Percentiles rank a stretch among this genome's conserved stretches.
Conservation (phyloP, 2,113 vertebrate genomes). For the Dromaius novaehollandiae region DNA sequence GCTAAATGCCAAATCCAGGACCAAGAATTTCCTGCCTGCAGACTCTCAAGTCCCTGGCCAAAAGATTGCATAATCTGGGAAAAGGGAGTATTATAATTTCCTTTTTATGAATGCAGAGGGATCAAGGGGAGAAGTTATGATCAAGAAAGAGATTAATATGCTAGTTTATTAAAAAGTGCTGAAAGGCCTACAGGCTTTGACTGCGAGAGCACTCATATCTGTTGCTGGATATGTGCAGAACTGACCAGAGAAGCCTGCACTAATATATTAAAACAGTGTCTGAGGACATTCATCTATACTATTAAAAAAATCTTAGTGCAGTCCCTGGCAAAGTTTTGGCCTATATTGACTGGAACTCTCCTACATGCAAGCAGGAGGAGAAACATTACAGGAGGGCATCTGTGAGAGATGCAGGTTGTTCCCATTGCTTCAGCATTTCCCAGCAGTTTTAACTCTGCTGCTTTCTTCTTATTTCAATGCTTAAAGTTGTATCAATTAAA, state of each 20-base stretch:
- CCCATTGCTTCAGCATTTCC: background rate
- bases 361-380: background rate
- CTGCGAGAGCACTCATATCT: background rate
- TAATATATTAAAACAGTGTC: background rate
- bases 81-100: background rate
- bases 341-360: background rate
- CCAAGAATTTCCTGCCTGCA: background rate
- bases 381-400: background rate
- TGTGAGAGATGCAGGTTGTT: background rate
- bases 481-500: background rate
- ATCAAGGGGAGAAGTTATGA: background rate
- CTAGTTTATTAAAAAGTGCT: background rate
- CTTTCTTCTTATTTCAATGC: background rate
- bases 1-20: background rate
- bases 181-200: background rate
- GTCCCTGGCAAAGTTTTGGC: background rate
- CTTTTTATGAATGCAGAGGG: background rate
- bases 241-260: background rate
- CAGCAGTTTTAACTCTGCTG: fast-evolving
- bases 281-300: background rate
- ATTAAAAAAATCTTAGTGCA: background rate
- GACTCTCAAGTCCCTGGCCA: background rate
- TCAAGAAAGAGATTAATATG: background rate
- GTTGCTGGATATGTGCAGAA: background rate
- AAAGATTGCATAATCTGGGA: background rate